phyloP scores from a whole-genome alignment of 1,140 invertebrate genomes.

The Mizuhopecten yessoensis region DNA sequence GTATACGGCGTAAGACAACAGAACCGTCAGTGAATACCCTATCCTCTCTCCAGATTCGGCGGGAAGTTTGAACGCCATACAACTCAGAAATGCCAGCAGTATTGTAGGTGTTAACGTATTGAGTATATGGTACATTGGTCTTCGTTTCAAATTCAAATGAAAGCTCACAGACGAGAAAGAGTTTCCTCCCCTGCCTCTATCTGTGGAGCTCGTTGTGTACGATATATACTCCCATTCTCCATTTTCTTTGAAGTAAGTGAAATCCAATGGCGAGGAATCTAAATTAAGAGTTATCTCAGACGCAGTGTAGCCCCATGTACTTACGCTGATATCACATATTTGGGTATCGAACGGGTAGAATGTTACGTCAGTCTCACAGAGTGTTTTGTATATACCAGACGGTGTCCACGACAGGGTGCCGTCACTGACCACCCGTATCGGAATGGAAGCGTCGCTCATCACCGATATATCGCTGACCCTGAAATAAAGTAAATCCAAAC shows the following conservation, averaged over 20 bases:
- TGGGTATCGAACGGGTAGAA: constrained; percentile 90
- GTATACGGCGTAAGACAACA: constrained; percentile 44
- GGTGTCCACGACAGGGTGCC: constrained; percentile 64
- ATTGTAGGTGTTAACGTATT: background rate
- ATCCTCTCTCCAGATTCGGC: constrained; percentile 41
- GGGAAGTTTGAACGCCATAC: background rate
- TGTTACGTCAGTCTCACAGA: constrained; percentile 95
- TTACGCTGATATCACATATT: constrained; percentile 85
- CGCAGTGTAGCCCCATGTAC: constrained; percentile 66
- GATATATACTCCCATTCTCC: constrained; percentile 48
- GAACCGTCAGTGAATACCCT: constrained; percentile 4
- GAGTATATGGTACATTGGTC: background rate
- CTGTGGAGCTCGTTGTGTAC: background rate
- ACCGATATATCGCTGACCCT: constrained; percentile 46
- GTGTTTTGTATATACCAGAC: constrained; percentile 83
- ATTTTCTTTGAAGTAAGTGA: constrained; percentile 42
- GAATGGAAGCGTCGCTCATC: constrained; percentile 43
- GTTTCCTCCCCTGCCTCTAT: background rate
- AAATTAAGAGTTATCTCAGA: constrained; percentile 54
- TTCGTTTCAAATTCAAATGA: background rate
- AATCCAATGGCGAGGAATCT: background rate
- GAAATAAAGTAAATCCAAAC: too few relatives aligned
- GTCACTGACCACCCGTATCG: constrained; percentile 40
- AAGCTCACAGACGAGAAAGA: background rate
- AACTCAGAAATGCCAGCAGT: background rate